Base-by-base conservation (phyloP, 1,140 invertebrate species). In the Drosophila subobscura region DNA sequence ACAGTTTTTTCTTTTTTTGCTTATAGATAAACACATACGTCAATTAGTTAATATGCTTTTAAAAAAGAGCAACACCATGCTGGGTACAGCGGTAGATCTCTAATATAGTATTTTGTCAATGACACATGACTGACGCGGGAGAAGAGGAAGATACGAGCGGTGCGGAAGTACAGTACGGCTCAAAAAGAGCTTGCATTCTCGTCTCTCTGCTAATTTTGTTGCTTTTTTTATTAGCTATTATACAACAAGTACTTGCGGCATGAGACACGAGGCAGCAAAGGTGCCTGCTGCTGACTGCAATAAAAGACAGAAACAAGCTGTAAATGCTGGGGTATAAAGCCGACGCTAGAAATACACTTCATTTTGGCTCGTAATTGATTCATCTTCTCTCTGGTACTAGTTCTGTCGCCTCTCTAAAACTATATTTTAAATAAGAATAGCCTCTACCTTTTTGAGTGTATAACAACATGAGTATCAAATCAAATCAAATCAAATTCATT, bases 1-100 rank as follows among this genome's bases (percentile, higher is more conserved):
- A 68, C 7, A 3, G 7, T 33, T 33, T 27, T 27, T 5, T 27
- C 5, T 5, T 6, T 41, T 56, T 68, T 61, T 45, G 61, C 55
- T 25, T 70, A 71, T 76, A 76, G 72, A 85, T 72, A 79, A 79
- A 85, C 66, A 85, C 72, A 72, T 58, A 84, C 80, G 79, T 84
- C 79, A 84, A 85, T 84, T 84, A 84, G 79, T 84, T 79, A 85
- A 83, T 83, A 84, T 73, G 68, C 73, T 72, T 81, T 75, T 55
- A 78, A 56, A 78, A 54, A 58, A 63, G 57, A 33, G 56, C 44
- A 44, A 59, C 37, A 44, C 45, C 33, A 33, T 27, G 25, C 25
- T 27, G 5, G 1, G 5, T 27, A 55, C 8, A 41, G n/a, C 22
- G 4, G 29, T 3, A 12, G 29, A 29, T 33, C 25, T 22, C 41